phyloP scores from a whole-genome alignment of 2,888 invertebrate species.

The Athalia circularis region DNA sequence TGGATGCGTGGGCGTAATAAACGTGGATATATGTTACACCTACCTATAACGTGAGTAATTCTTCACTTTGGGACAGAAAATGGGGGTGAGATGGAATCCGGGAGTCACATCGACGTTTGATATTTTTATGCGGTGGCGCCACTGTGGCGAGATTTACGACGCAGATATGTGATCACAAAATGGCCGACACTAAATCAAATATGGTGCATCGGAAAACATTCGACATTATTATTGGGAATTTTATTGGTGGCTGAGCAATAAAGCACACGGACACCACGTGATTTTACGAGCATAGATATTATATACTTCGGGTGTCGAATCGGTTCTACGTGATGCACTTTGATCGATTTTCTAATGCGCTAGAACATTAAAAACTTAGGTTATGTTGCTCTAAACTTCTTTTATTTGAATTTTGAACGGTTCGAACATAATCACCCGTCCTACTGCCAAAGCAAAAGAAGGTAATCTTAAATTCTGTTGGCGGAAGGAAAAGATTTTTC shows the following conservation, averaged over 20 bases:
- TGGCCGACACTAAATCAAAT: constrained; percentile 74
- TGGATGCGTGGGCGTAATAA: not conserved
- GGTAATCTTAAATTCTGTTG: not conserved
- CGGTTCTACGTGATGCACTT: constrained; percentile 28
- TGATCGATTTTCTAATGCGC: constrained; percentile 32
- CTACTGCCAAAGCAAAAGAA: not conserved
- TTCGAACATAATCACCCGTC: not conserved
- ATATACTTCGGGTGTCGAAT: not conserved
- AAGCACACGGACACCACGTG: constrained; percentile 50
- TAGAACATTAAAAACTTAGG: constrained; percentile 27
- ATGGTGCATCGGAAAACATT: constrained; percentile 74
- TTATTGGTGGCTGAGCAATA: constrained; percentile 70
- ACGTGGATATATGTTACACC: not conserved
- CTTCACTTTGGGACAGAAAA: constrained; percentile 42
- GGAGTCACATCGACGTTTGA: constrained; percentile 73
- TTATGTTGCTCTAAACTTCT: constrained; percentile 12
- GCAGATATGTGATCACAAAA: constrained; percentile 75
- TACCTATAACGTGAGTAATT: constrained; percentile 33
- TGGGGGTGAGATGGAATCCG: constrained; percentile 29
- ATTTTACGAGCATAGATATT: constrained; percentile 46
- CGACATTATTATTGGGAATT: constrained; percentile 75
- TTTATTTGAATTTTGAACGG: not conserved
- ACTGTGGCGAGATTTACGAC: constrained; percentile 71
- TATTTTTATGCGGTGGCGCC: constrained; percentile 73
- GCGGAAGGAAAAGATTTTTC: constrained; percentile 30